Conservation (phyloP, 2,888 invertebrate genomes). For the Aporophyla lueneburgensis region DNA sequence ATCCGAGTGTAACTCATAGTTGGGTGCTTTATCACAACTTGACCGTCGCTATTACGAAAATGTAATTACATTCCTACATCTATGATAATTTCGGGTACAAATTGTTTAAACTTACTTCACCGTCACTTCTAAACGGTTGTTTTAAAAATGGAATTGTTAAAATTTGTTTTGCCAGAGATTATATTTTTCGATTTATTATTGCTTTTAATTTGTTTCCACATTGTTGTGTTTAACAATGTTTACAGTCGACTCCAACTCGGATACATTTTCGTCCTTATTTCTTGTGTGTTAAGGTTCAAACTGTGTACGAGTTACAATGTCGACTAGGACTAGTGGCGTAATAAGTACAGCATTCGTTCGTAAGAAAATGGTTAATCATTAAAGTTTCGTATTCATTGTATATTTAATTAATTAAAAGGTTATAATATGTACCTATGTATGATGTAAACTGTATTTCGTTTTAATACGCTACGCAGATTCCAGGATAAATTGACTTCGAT, state of each 20-base stretch:
- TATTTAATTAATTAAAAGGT: conserved; percentile 68
- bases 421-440: conserved; percentile 64
- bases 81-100: conserved; percentile 76
- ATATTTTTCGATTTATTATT: conserved; percentile 89
- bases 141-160: conserved; percentile 85
- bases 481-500: conserved; percentile 63
- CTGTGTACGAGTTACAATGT: conserved; percentile 58
- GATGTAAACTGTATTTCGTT: conserved; percentile 62
- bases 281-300: conserved; percentile 41
- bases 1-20: conserved; percentile 73
- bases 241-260: conserved; percentile 48
- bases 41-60: conserved; percentile 74
- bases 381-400: conserved; percentile 71
- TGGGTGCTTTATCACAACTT: conserved; percentile 81
- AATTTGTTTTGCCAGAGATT: conserved; percentile 87
- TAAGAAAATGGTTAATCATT: conserved; percentile 75
- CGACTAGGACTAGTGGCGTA: conserved; percentile 68
- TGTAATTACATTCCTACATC: conserved; percentile 85
- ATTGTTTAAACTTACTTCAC: conserved; percentile 68
- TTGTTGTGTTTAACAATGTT: conserved; percentile 80
- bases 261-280: conserved; percentile 59
- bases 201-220: conserved; percentile 79
- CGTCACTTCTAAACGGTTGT: conserved; percentile 46
- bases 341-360: conserved; percentile 84
- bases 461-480: conserved; percentile 53